A percentile compares a stretch with the other conserved stretches of the same genome.
Conservation (phyloP, 2,113 vertebrate genomes). For the Zingel zingel region DNA sequence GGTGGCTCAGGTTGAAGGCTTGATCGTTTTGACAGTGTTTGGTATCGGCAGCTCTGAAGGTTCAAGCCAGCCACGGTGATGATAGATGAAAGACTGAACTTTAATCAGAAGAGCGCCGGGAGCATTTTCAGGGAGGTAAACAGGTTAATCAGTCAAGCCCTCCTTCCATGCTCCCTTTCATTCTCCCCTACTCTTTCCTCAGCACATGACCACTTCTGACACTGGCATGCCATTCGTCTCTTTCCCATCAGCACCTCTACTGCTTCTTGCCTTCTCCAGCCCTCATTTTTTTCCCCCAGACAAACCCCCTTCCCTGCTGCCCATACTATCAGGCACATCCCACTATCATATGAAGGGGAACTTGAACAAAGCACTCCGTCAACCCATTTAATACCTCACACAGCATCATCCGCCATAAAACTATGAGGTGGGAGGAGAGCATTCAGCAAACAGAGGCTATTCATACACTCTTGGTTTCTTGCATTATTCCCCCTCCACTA, state of each 20-base stretch:
- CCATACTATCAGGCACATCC: constrained; percentile 56
- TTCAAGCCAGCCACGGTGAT: constrained; percentile 59
- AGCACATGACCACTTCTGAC: constrained; percentile 83
- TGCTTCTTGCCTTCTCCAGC: constrained; percentile 59
- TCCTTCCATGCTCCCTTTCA: constrained; percentile 73
- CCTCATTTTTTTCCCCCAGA: constrained; percentile 37
- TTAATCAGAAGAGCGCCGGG: constrained; percentile 86
- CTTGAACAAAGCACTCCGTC: constrained; percentile 60
- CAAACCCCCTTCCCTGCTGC: constrained; percentile 26
- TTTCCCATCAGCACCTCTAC: constrained; percentile 81
- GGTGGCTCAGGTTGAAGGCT: constrained; percentile 29
- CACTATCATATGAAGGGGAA: constrained; percentile 51
- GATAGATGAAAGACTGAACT: constrained; percentile 86
- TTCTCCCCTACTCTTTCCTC: constrained; percentile 67
- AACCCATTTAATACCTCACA: constrained; percentile 68
- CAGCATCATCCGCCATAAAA: constrained; percentile 69
- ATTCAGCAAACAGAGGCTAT: constrained; percentile 45
- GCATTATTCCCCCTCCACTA: constrained; percentile 62
- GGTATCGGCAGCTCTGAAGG: constrained; percentile 66
- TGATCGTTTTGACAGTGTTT: constrained; percentile 43
- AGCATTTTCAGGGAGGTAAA: constrained; percentile 84
- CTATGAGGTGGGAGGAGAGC: constrained; percentile 63
- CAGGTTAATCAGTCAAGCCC: constrained; percentile 87
- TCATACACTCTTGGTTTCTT: constrained; percentile 46
- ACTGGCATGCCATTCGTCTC: constrained; percentile 80